These are phyloP conservation scores for Drosophila arizonae DNA, from an alignment of 1,140 invertebrate genomes.

Conservation along the genomic window DNA sequence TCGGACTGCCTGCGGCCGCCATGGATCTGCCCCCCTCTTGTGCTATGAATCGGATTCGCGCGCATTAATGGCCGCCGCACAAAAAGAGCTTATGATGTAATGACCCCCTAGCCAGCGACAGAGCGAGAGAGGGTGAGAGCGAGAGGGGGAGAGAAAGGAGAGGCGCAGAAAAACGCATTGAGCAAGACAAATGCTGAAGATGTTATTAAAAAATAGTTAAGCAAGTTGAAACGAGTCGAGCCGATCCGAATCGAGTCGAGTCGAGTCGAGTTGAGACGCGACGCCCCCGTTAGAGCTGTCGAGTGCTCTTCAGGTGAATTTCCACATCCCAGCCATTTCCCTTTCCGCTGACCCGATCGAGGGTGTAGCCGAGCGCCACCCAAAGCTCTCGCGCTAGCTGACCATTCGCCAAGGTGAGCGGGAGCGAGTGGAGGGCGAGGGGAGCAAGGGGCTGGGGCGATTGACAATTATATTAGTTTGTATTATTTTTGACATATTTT, in stretches of 20 bases:
- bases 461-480: slow-evolving; percentile 76
- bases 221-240: slow-evolving; percentile 17
- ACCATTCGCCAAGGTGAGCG: slow-evolving; percentile 39
- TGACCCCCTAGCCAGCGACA: slow-evolving; percentile 57
- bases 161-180: slow-evolving; percentile 39
- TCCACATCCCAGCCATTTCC: slow-evolving; percentile 39
- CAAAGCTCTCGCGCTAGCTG: slow-evolving; percentile 60
- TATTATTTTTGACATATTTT: slow-evolving; percentile 80
- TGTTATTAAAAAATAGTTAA: slow-evolving; percentile 81
- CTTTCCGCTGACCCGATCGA: slow-evolving; percentile 16
- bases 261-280: slow-evolving; percentile 9
- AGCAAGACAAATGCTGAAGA: slow-evolving; percentile 81
- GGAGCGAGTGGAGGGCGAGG: not conserved
- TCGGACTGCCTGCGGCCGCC: slow-evolving; percentile 9
- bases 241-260: slow-evolving; percentile 10
- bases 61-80: slow-evolving; percentile 73
- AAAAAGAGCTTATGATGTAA: slow-evolving; percentile 81
- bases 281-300: slow-evolving; percentile 17
- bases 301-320: slow-evolving; percentile 10
- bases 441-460: slow-evolving; percentile 23
- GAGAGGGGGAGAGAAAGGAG: slow-evolving; percentile 2
- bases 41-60: slow-evolving; percentile 71
- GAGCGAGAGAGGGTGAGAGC: slow-evolving; percentile 16
- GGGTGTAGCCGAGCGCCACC: slow-evolving; percentile 13
- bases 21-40: slow-evolving; percentile 20